These are phyloP conservation scores for Cryptotis parvus DNA, from an alignment of 2,113 vertebrate species.

Conservation along the genomic window DNA sequence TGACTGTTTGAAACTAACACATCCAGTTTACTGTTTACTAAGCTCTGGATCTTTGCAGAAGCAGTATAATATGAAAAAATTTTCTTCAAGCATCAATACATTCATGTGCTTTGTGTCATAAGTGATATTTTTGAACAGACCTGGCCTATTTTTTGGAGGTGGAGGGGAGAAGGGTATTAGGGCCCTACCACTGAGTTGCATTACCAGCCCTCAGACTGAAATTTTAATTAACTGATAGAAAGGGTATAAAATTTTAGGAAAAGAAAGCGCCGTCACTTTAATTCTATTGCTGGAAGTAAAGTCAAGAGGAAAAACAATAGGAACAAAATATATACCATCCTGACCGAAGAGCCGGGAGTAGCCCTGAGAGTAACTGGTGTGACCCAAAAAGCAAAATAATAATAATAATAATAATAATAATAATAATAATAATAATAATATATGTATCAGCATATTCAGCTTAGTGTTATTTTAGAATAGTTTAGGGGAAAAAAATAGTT, in stretches of 20 bases:
- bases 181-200: too few relatives aligned
- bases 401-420: too few relatives aligned
- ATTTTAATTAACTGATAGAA: conserved; percentile 14
- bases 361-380: too few relatives aligned
- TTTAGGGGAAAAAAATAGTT: neutral
- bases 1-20: conserved; percentile 9
- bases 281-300: neutral
- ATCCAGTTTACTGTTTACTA: neutral
- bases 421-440: too few relatives aligned
- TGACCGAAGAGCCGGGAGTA: too few relatives aligned
- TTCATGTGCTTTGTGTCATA: neutral
- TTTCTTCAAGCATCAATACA: neutral
- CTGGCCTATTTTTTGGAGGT: too few relatives aligned
- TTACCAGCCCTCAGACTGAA: neutral
- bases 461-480: conserved; percentile 37
- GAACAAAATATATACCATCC: neutral
- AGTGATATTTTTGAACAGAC: conserved; percentile 45
- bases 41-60: conserved; percentile 40
- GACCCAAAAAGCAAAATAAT: too few relatives aligned
- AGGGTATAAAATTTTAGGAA: conserved; percentile 38
- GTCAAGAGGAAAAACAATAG: conserved; percentile 29
- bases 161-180: too few relatives aligned
- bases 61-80: neutral
- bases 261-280: neutral
- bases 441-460: neutral